These are phyloP conservation scores for Drosophila atroscutellata DNA, from an alignment of 2,888 invertebrate genomes.

Conservation along the genomic window DNA sequence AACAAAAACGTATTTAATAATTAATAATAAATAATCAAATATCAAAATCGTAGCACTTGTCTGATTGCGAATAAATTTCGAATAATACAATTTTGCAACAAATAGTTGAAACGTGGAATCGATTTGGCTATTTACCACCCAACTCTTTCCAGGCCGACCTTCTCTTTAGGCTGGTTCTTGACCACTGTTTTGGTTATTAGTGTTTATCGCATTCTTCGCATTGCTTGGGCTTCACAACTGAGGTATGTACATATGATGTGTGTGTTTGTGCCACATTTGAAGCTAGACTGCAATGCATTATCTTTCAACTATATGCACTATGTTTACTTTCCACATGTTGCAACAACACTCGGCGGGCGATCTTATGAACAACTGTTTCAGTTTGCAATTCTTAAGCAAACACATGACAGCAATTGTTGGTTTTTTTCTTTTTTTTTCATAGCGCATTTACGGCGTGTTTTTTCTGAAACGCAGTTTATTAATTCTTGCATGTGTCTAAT, in stretches of 20 bases:
- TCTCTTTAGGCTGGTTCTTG: background rate
- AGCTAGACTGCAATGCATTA: conserved; percentile 4
- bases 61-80: background rate
- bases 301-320: conserved; percentile 1
- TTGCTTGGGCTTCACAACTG: background rate
- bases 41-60: background rate
- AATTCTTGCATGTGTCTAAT: conserved; percentile 28
- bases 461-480: conserved; percentile 57
- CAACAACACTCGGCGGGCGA: conserved; percentile 19
- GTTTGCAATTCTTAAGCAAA: conserved; percentile 39
- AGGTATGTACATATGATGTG: background rate
- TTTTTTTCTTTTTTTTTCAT: background rate
- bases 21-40: background rate
- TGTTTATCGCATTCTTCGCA: background rate
- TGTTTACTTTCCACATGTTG: conserved; percentile 20
- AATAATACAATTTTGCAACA: background rate
- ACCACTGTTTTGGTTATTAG: background rate
- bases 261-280: conserved; percentile 8
- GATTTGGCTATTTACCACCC: background rate
- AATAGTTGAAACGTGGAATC: background rate
- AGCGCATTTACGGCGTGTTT: conserved; percentile 21
- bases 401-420: conserved; percentile 31
- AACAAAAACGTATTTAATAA: background rate
- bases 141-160: background rate
- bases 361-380: conserved; percentile 49